Percentiles rank a stretch among this genome's conserved stretches.
phyloP scores from a whole-genome alignment of 1,140 invertebrate species.

The Drosophila nigromelanica region DNA sequence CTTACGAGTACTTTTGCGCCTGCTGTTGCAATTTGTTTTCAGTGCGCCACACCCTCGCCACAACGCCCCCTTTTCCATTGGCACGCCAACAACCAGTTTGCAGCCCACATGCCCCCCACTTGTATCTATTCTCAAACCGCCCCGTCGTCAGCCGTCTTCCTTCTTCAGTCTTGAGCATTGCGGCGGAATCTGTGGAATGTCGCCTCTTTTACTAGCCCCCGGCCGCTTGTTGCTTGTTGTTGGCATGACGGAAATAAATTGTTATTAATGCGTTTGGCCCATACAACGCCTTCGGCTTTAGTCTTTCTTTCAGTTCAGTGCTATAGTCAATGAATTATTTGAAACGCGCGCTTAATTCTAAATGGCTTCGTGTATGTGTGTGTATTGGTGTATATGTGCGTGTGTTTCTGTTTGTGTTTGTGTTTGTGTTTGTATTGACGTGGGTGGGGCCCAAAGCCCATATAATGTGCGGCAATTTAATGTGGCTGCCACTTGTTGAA shows the following conservation, averaged over 20 bases:
- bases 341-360: slow-evolving; percentile 57
- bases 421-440: no score
- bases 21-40: slow-evolving; percentile 61
- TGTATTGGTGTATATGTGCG: not conserved
- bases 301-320: slow-evolving; percentile 14
- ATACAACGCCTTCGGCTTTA: slow-evolving; percentile 38
- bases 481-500: slow-evolving; percentile 72
- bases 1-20: slow-evolving; percentile 56
- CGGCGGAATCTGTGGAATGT: slow-evolving; percentile 51
- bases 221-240: slow-evolving; percentile 18
- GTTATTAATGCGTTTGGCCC: slow-evolving; percentile 71
- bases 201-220: slow-evolving; percentile 11
- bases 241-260: slow-evolving; percentile 74
- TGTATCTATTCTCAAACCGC: slow-evolving; percentile 14
- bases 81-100: slow-evolving; percentile 3
- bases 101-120: slow-evolving; percentile 5
- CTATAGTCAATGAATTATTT: slow-evolving; percentile 69
- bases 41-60: not conserved
- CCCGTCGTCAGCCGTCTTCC: slow-evolving; percentile 4
- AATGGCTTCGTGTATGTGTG: slow-evolving; percentile 26
- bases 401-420: not conserved
- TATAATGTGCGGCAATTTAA: slow-evolving; percentile 66
- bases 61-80: not conserved
- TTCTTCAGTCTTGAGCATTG: slow-evolving; percentile 1
- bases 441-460: slow-evolving; percentile 23